Evolutionary conservation across 2,113 vertebrate genomes (phyloP).

Genomic region (Reinhardtius hippoglossoides): DNA sequence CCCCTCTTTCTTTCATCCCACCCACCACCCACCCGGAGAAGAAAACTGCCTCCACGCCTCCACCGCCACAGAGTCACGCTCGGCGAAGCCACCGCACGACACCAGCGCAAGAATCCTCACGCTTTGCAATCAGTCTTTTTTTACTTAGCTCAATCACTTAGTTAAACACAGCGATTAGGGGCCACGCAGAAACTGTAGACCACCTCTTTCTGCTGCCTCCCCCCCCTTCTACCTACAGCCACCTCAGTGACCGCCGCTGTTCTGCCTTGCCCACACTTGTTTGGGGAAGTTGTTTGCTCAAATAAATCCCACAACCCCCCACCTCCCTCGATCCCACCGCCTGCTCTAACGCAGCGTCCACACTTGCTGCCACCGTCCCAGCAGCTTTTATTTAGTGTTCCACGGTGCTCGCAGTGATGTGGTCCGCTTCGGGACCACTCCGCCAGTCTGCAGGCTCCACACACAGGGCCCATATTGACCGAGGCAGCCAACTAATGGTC

Average conservation of each 20-base stretch:
- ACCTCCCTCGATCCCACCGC: conserved; percentile 22
- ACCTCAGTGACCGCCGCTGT: conserved; percentile 64
- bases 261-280: conserved; percentile 69
- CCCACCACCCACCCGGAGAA: conserved; percentile 45
- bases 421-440: conserved; percentile 59
- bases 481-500: conserved; percentile 71
- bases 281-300: conserved; percentile 71
- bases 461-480: conserved; percentile 82
- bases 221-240: conserved; percentile 33
- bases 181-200: conserved; percentile 41
- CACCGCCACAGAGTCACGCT: neutral
- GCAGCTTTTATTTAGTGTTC: conserved; percentile 72
- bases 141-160: conserved; percentile 59
- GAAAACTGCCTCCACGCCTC: neutral
- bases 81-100: conserved; percentile 12
- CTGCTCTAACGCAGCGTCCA: conserved; percentile 19
- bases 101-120: conserved; percentile 33
- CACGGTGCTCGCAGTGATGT: conserved; percentile 75
- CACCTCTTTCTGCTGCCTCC: conserved; percentile 13
- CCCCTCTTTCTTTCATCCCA: conserved; percentile 40
- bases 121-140: conserved; percentile 51
- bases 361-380: conserved; percentile 42
- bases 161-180: neutral
- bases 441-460: conserved; percentile 57
- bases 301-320: conserved; percentile 73